Evolutionary conservation across 2,113 vertebrate species (phyloP).

Genomic region (Struthio camelus): DNA sequence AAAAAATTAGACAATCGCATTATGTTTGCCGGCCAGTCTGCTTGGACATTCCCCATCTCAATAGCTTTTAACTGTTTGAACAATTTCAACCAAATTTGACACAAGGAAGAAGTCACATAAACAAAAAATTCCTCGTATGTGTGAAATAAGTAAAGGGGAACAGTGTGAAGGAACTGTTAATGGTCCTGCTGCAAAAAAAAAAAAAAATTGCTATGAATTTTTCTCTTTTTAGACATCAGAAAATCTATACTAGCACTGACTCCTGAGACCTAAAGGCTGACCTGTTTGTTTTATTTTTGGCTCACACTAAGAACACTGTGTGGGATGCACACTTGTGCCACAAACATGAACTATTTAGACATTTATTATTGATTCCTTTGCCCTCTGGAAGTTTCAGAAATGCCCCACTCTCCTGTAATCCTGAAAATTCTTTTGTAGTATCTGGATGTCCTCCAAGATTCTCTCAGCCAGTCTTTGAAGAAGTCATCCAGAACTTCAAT

Average conservation of each 20-base stretch:
- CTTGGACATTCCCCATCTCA: not conserved
- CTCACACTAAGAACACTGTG: not conserved
- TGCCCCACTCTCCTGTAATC: not conserved
- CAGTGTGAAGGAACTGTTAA: not conserved
- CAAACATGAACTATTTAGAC: not conserved
- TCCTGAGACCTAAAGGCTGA: not conserved
- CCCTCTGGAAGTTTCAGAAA: not conserved
- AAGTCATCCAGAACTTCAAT: not conserved
- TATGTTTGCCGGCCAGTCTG: not conserved
- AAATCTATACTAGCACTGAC: not conserved
- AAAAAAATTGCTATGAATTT: not conserved
- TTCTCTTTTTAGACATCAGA: not conserved
- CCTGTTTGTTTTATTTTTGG: not conserved
- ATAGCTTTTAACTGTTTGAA: not conserved
- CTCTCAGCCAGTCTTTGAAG: not conserved
- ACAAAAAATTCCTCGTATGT: accelerated
- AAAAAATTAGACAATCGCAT: not conserved
- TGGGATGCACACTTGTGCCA: not conserved
- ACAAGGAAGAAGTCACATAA: not conserved
- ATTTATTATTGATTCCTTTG: not conserved
- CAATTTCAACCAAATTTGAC: not conserved
- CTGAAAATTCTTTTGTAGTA: not conserved
- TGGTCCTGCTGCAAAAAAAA: not conserved
- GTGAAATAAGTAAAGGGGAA: not conserved
- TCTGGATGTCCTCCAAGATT: not conserved